Conservation (phyloP, 2,797 vertebrate species). For the Neosalanx taihuensis region DNA sequence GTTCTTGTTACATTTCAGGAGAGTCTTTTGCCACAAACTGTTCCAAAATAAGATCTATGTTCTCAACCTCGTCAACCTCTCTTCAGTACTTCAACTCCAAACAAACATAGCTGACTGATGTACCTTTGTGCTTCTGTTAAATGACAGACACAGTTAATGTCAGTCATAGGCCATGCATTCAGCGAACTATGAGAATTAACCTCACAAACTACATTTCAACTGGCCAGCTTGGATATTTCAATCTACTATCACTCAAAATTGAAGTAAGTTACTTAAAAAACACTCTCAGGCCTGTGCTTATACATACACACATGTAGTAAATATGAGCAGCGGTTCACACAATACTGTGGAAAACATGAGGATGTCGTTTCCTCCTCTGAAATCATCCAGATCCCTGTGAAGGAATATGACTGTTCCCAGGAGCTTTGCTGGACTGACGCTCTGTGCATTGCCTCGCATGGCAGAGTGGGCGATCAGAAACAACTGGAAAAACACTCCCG, state of each 20-base stretch:
- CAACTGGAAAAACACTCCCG: slow-evolving; percentile 49
- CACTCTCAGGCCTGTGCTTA: neutral
- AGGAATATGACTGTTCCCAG: slow-evolving; percentile 55
- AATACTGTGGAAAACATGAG: slow-evolving; percentile 4
- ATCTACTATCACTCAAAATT: neutral
- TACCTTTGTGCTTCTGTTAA: neutral
- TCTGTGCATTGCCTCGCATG: slow-evolving; percentile 36
- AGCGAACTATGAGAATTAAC: slow-evolving; percentile 5
- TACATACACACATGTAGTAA: neutral
- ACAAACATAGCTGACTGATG: neutral
- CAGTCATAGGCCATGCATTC: neutral
- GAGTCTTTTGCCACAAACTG: neutral
- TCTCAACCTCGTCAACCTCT: neutral
- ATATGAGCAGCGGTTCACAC: neutral
- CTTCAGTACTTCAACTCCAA: neutral
- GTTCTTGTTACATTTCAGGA: too few species aligned
- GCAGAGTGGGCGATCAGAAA: slow-evolving; percentile 53
- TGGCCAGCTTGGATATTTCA: slow-evolving; percentile 17
- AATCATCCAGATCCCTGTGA: slow-evolving; percentile 39
- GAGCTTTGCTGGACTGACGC: slow-evolving; percentile 30
- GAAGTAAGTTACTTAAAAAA: slow-evolving; percentile 9
- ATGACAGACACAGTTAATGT: neutral
- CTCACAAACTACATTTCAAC: neutral
- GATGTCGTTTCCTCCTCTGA: slow-evolving; percentile 46
- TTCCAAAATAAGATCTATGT: neutral